Conservation (phyloP, 2,113 vertebrate species). For the Cynoglossus semilaevis region DNA sequence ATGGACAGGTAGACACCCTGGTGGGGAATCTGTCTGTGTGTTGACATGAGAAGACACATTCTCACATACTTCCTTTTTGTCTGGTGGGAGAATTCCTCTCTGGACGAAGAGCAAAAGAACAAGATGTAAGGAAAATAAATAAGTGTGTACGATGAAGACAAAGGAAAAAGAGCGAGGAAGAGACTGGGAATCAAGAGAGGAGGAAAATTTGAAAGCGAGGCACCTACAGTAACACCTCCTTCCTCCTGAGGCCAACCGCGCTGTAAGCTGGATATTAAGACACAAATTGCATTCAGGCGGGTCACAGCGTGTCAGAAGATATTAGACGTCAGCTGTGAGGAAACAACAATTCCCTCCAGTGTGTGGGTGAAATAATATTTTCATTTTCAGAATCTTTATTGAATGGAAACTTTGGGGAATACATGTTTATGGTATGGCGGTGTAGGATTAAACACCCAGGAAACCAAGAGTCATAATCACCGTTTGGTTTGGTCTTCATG, state of each 20-base stretch:
- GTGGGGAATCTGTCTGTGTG: slow-evolving; percentile 34
- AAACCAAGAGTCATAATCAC: slow-evolving; percentile 86
- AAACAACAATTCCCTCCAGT: slow-evolving; percentile 99
- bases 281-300: slow-evolving; percentile 98
- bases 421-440: slow-evolving; percentile 83
- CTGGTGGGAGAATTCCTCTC: slow-evolving; percentile 70
- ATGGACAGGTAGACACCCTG: slow-evolving; percentile 83
- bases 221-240: slow-evolving; percentile 64
- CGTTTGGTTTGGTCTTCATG: slow-evolving; percentile 83
- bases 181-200: slow-evolving; percentile 15
- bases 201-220: slow-evolving; percentile 3
- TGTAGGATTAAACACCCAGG: slow-evolving; percentile 80
- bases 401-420: slow-evolving; percentile 98
- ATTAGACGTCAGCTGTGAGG: slow-evolving; percentile 94
- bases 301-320: slow-evolving; percentile 96
- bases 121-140: slow-evolving; percentile 10
- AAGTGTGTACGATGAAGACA: slow-evolving; percentile 27
- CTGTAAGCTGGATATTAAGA: slow-evolving; percentile 98
- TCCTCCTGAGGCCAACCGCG: slow-evolving; percentile 83
- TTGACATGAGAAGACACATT: slow-evolving; percentile 74
- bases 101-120: slow-evolving; percentile 50
- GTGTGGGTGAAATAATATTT: slow-evolving; percentile 96
- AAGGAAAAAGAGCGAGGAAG: slow-evolving; percentile 11
- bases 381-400: slow-evolving; percentile 97
- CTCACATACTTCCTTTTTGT: slow-evolving; percentile 70